These are phyloP conservation scores for Drosophila virilis DNA, from an alignment of 1,140 invertebrate species.

Conservation along the genomic window DNA sequence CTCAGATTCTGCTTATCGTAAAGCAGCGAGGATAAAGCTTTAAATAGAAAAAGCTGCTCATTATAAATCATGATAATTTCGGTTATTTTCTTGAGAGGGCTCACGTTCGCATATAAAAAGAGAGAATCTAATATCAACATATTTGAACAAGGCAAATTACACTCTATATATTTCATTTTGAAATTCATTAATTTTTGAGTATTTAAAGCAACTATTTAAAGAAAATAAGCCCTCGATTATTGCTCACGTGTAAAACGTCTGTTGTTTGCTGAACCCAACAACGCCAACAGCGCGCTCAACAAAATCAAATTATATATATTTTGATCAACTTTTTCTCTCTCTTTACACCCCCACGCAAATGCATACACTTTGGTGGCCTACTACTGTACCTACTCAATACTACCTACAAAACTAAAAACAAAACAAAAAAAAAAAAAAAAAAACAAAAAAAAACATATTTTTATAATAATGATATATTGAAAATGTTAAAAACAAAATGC, in stretches of 20 bases:
- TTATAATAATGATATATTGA: conserved; percentile 41
- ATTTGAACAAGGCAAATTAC: too few species aligned
- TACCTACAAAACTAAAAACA: conserved; percentile 67
- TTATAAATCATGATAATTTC: too few species aligned
- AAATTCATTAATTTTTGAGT: too few species aligned
- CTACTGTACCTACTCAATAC: conserved; percentile 70
- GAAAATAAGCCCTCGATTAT: neutral
- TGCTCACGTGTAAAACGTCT: conserved; percentile 25
- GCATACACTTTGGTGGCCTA: conserved; percentile 79
- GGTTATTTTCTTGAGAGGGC: too few species aligned
- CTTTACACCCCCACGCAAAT: conserved; percentile 76
- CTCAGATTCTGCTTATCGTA: too few species aligned
- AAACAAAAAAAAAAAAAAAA: conserved; percentile 20
- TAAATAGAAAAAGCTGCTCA: too few species aligned
- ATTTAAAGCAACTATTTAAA: too few species aligned
- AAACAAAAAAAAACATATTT: conserved; percentile 25
- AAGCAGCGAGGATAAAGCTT: too few species aligned
- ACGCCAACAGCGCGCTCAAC: conserved; percentile 32
- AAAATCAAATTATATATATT: conserved; percentile 74
- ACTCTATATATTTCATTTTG: too few species aligned
- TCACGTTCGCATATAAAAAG: too few species aligned
- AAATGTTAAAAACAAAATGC: conserved; percentile 55
- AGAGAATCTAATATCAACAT: too few species aligned
- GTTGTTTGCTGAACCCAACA: neutral
- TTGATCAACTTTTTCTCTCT: conserved; percentile 79